Evolutionary conservation across 2,888 invertebrate species (phyloP), one percentile per base, ranked within the genome.

Genomic region (Hipparchia sbordonii): DNA sequence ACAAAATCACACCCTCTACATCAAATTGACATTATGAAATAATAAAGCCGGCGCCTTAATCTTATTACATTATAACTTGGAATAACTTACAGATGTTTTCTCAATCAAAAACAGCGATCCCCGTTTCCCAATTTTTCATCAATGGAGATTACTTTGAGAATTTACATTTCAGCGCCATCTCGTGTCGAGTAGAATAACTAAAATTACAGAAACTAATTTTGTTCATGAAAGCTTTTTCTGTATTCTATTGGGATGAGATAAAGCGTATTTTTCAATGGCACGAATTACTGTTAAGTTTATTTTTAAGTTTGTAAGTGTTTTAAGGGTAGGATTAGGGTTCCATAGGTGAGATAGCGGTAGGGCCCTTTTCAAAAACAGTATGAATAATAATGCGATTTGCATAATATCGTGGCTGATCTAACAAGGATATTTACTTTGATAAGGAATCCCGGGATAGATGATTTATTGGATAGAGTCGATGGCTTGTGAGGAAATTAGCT

Each of bases 131-230:
- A 89, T 92, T 92, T 93, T 92, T 92, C 92, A 89, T 89, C 86
- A 87, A 82, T 83, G 84, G 83, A 91, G 89, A 92, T 91, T 90
- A 90, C 87, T 89, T 88, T 51, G 12, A 85, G 84, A 85, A 92
- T 93, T 93, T 92, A 89, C 92, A 93, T 92, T 77, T 91, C 92
- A 86, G 91, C 92, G 91, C 90, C 92, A 92, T 91, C 93, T 92
- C 88, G 87, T 87, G 86, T 79, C 80, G 84, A 85, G 82, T 81
- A 82, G 82, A 81, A 78, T 80, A 81, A 87, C 83, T 83, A 81
- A 77, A 45, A 33, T 52, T 59, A 8, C 67, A 39, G 59, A 56
- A 57, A 56, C 54, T 71, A 61, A 76, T 76, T 70, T 10, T 5
- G 1, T 48, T 45, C 9, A 3, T 6, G 59, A 39, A 33, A 51